A percentile compares a stretch with the other conserved stretches of the same genome.
Conservation (phyloP, 2,888 invertebrate species). For the Agrochola lychnidis region DNA sequence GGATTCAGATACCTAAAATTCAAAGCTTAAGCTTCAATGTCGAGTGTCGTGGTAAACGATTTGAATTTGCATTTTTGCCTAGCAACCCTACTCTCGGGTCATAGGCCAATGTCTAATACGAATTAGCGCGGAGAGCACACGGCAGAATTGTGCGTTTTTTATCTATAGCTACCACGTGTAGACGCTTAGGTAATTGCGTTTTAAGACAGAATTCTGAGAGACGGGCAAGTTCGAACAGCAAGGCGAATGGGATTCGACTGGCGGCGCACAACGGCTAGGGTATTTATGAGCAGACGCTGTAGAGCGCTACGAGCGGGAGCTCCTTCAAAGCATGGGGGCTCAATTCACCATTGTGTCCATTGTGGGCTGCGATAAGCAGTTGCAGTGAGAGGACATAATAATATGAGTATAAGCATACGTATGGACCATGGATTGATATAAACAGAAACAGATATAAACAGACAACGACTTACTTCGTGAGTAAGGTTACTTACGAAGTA, state of each 20-base stretch:
- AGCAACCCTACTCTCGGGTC: constrained; percentile 62
- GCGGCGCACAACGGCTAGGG: constrained; percentile 8
- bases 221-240: constrained; percentile 47
- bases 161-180: constrained; percentile 54
- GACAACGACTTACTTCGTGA: no score
- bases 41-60: constrained; percentile 31
- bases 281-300: constrained; percentile 26
- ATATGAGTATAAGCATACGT: not conserved
- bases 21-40: constrained; percentile 34
- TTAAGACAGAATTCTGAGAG: constrained; percentile 47
- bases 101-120: constrained; percentile 68
- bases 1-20: no score
- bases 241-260: constrained; percentile 50
- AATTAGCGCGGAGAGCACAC: constrained; percentile 41
- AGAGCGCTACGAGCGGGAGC: constrained; percentile 24
- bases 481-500: no score
- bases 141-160: constrained; percentile 51
- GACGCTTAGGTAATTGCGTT: constrained; percentile 57
- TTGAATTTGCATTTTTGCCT: constrained; percentile 49
- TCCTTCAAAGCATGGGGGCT: constrained; percentile 7
- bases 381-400: not conserved
- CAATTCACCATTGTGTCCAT: not conserved
- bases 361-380: constrained; percentile 3
- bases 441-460: constrained; percentile 1
- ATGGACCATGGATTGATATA: not conserved